phyloP scores from a whole-genome alignment of 2,797 vertebrate genomes.

The Argya squamiceps region DNA sequence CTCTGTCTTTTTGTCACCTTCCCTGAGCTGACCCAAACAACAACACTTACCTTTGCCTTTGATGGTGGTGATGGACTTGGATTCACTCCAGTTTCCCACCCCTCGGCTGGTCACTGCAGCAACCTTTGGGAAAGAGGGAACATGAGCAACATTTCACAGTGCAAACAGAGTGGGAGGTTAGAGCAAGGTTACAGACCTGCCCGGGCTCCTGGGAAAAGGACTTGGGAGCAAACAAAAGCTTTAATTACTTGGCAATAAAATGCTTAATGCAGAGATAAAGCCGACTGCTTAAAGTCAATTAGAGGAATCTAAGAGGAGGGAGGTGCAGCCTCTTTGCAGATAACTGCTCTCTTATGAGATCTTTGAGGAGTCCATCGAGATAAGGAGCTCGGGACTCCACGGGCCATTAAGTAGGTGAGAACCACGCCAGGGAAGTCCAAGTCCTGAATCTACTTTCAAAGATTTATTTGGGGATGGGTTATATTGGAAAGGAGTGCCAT shows the following conservation, averaged over 20 bases:
- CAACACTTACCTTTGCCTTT: slow-evolving; percentile 81
- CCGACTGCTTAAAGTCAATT: slow-evolving; percentile 31
- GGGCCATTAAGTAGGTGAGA: rapidly evolving
- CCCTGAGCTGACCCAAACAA: not conserved
- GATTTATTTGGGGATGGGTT: not conserved
- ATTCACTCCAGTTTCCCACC: slow-evolving; percentile 91
- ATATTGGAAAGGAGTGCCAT: not conserved
- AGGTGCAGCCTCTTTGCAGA: slow-evolving; percentile 1
- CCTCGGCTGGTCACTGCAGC: slow-evolving; percentile 93
- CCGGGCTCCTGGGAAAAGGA: not conserved
- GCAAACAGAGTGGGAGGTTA: not conserved
- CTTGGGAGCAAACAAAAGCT: slow-evolving; percentile 5
- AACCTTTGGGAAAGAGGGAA: slow-evolving; percentile 82
- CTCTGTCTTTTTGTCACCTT: not conserved
- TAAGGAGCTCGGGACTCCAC: not conserved
- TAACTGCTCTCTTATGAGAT: not conserved
- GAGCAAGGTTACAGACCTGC: not conserved
- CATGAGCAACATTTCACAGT: not conserved
- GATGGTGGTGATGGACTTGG: slow-evolving; percentile 88
- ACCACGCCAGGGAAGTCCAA: rapidly evolving
- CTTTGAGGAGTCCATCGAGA: not conserved
- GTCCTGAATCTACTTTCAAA: not conserved
- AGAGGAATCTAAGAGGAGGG: not conserved
- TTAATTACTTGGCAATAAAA: slow-evolving; percentile 44
- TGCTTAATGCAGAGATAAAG: slow-evolving; percentile 30